Conservation (phyloP, 2,888 invertebrate genomes). For the Tubulanus polymorphus region DNA sequence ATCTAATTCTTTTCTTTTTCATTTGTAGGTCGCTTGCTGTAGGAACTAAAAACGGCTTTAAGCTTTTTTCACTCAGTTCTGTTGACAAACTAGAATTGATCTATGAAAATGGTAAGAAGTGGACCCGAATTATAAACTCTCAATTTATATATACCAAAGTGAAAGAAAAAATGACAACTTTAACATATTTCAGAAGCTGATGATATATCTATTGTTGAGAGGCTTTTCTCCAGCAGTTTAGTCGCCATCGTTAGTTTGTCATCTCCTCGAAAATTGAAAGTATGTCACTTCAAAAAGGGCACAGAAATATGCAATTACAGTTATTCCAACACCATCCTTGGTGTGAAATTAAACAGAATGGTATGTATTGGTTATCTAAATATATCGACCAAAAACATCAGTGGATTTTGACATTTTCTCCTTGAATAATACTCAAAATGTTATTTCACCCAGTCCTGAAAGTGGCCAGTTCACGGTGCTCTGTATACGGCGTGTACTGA, state of each 20-base stretch:
- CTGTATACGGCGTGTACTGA: too few species aligned
- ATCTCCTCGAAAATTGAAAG: slow-evolving; percentile 85
- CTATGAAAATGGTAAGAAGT: slow-evolving; percentile 70
- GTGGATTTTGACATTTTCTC: neutral
- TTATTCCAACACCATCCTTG: slow-evolving; percentile 89
- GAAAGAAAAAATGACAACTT: slow-evolving; percentile 2
- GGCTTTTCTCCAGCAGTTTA: slow-evolving; percentile 93
- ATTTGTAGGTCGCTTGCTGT: slow-evolving; percentile 85
- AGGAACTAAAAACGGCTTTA: slow-evolving; percentile 86
- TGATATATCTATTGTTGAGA: slow-evolving; percentile 79
- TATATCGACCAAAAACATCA: neutral
- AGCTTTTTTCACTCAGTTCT: slow-evolving; percentile 75
- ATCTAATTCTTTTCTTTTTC: slow-evolving; percentile 21
- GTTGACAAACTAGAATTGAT: slow-evolving; percentile 81
- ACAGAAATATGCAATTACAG: slow-evolving; percentile 98
- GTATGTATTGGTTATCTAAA: slow-evolving; percentile 58
- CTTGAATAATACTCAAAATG: too few species aligned
- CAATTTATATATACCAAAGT: neutral
- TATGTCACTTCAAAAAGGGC: slow-evolving; percentile 96
- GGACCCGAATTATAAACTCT: too few species aligned
- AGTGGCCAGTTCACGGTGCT: too few species aligned
- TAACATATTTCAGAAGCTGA: slow-evolving; percentile 43
- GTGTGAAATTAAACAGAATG: slow-evolving; percentile 90
- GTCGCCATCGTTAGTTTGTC: slow-evolving; percentile 90
- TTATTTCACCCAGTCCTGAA: too few species aligned